Percentiles rank a stretch among this genome's conserved stretches.
Evolutionary conservation across 2,888 invertebrate genomes (phyloP).

Genomic region (Germaria angustata): DNA sequence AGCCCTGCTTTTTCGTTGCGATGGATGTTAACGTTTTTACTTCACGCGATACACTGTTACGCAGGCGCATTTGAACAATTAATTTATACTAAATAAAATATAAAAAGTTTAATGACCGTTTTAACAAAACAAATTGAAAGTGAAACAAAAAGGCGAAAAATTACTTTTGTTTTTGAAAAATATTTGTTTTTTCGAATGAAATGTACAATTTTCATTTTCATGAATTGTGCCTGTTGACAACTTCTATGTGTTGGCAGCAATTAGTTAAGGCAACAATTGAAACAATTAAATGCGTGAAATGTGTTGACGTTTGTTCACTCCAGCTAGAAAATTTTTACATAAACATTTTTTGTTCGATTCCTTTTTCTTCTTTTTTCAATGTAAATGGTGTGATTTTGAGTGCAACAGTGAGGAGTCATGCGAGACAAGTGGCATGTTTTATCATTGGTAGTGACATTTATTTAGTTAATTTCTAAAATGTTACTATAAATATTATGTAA

Average conservation of each 20-base stretch:
- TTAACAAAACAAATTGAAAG: too few species aligned
- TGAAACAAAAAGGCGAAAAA: not conserved
- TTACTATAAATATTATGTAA: not conserved
- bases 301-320: constrained; percentile 52
- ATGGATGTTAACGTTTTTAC: constrained; percentile 46
- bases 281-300: constrained; percentile 64
- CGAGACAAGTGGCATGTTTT: constrained; percentile 29
- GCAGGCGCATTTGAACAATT: constrained; percentile 67
- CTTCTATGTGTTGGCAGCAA: constrained; percentile 31
- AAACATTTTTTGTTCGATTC: not conserved
- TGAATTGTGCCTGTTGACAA: constrained; percentile 10
- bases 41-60: constrained; percentile 69
- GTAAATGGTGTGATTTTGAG: constrained; percentile 13
- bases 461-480: constrained; percentile 11
- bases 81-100: constrained; percentile 72
- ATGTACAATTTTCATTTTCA: not conserved
- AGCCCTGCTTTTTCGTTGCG: not conserved
- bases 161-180: constrained; percentile 35
- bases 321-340: constrained; percentile 3
- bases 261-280: constrained; percentile 59
- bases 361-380: not conserved
- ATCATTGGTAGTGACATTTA: constrained; percentile 60
- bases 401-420: constrained; percentile 33
- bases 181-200: not conserved
- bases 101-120: constrained; percentile 76